Base-by-base conservation (phyloP, 2,888 invertebrate species). In the Imbricaverruca yamaguchii region DNA sequence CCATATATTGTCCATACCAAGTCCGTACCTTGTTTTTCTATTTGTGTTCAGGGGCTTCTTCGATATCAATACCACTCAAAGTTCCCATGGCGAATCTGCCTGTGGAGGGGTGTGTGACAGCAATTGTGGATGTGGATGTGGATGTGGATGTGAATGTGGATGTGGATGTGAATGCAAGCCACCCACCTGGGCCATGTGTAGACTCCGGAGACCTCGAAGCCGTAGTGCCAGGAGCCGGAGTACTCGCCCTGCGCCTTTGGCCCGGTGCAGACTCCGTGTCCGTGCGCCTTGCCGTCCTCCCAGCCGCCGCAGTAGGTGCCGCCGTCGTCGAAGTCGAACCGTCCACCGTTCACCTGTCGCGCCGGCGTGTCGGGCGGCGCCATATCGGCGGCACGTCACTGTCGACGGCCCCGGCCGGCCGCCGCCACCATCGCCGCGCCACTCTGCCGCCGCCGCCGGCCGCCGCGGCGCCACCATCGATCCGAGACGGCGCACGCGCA, bases 311-410 rank as follows among this genome's bases (percentile, higher is more conserved):
- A 97, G 90, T 97, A 99, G 85, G 98, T 97, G 86, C 99, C 99
- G 86, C 99, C 99, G 90, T 99, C 99, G 91, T 99, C 98, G 90
- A 99, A 99, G 91, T 99, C 99, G 90, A 99, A 99, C 86, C 98
- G 93, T 86, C 99, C 99, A 86, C 98, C 98, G 91, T 94, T 95
- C 89, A 95, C 93, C 53, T 74, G 74, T 55, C 89, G 82, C 53
- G 59, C 59, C 59, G 59, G 59, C 7, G 59, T 59, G 63, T 63
- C 63, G 63, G 63, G 63, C 63, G 63, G 63, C 63, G 63, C 59
- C 15, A 11, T 59, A 7, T 59, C 59, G 15, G 12, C 59, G 59
- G 12, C 15, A 7, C 12, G 11, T 11, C 63, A 63, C 63, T 63
- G 18, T 21, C 65, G 15, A 59, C 65, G 65, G n/a, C 61, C 23